These are phyloP conservation scores for Cettia cetti DNA, from an alignment of 2,113 vertebrate genomes.

Conservation along the genomic window DNA sequence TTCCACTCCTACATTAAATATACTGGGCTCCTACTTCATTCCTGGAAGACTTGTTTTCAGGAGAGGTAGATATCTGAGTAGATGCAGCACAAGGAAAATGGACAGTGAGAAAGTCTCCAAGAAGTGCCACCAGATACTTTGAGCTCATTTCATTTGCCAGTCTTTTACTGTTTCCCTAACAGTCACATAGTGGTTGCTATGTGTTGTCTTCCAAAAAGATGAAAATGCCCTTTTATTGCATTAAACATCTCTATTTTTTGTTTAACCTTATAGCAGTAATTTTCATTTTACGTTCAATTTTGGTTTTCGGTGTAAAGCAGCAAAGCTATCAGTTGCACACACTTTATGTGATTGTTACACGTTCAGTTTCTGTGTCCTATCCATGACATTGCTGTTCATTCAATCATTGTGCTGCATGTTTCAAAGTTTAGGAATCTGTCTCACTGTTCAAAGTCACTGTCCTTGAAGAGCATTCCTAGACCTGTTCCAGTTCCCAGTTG, in stretches of 20 bases:
- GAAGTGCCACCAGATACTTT: background rate
- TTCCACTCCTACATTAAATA: too few relatives aligned
- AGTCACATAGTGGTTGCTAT: background rate
- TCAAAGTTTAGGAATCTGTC: background rate
- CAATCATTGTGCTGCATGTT: background rate
- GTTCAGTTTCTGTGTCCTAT: background rate
- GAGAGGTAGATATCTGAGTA: background rate
- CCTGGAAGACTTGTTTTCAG: background rate
- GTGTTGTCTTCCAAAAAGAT: background rate
- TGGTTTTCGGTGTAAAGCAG: background rate
- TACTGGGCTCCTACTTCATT: background rate
- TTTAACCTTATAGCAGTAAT: background rate
- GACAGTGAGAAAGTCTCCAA: background rate
- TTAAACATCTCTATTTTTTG: background rate
- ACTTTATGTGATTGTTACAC: background rate
- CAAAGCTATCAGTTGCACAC: background rate
- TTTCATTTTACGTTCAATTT: background rate
- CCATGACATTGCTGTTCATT: background rate
- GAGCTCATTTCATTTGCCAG: background rate
- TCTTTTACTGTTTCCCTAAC: background rate
- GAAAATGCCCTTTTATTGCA: background rate
- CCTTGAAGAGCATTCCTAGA: background rate
- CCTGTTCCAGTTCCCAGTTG: background rate
- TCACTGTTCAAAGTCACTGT: background rate
- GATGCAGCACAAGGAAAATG: background rate